Evolutionary conservation across 2,797 vertebrate species (phyloP).

Genomic region (Notoglanidium macrostoma): DNA sequence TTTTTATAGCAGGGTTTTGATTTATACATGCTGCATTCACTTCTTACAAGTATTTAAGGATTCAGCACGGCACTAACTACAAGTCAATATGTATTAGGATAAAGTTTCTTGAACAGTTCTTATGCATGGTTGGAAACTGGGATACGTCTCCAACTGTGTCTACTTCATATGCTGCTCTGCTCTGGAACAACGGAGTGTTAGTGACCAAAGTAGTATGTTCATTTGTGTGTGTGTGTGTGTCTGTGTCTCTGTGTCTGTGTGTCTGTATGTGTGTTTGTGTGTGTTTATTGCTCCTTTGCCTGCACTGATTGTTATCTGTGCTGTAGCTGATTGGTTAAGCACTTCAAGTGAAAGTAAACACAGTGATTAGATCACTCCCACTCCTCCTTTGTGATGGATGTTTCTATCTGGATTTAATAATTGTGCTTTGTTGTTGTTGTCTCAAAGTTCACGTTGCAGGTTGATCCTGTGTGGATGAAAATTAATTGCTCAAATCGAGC

Average conservation of each 20-base stretch:
- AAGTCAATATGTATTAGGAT: background rate
- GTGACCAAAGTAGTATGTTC: background rate
- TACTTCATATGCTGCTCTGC: background rate
- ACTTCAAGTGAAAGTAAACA: conserved; percentile 9
- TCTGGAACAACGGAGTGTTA: background rate
- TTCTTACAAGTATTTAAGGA: background rate
- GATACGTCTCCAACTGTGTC: background rate
- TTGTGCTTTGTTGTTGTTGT: conserved; percentile 33
- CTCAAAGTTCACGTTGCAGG: conserved; percentile 4
- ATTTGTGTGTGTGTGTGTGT: conserved; percentile 9
- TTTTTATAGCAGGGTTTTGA: background rate
- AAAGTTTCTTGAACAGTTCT: background rate
- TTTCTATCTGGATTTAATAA: conserved; percentile 43
- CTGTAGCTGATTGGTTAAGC: conserved; percentile 22
- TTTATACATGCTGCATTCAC: background rate
- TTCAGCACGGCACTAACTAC: background rate
- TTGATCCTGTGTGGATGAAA: conserved; percentile 32
- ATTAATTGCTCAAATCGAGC: conserved; percentile 43
- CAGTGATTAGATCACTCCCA: conserved; percentile 7
- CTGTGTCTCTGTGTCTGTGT: conserved; percentile 28
- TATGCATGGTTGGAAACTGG: conserved; percentile 1
- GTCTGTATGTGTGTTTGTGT: conserved; percentile 27
- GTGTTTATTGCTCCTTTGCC: conserved; percentile 17
- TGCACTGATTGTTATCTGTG: conserved; percentile 26
- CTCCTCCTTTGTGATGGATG: conserved; percentile 27